A percentile compares a stretch with the other conserved stretches of the same genome.
phyloP scores from a whole-genome alignment of 2,888 invertebrate genomes.

The Mythimna impura region DNA sequence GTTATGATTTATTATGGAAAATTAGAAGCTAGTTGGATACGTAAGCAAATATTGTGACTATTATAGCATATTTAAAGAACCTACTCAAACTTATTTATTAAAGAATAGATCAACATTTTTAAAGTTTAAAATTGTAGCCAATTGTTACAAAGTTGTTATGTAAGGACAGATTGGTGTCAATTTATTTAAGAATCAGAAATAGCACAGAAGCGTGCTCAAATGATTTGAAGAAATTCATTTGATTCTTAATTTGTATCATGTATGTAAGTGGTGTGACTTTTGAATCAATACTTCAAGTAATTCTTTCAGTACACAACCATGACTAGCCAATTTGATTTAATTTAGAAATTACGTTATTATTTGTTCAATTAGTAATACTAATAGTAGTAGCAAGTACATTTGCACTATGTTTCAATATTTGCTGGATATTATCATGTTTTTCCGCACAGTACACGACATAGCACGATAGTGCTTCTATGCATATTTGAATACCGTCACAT shows the following conservation, averaged over 20 bases:
- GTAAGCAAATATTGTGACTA: not conserved
- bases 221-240: not conserved
- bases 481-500: slow-evolving; percentile 44
- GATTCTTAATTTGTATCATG: not conserved
- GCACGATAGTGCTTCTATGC: slow-evolving; percentile 5
- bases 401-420: slow-evolving; percentile 36
- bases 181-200: not conserved
- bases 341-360: slow-evolving; percentile 48
- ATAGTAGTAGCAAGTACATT: slow-evolving; percentile 28
- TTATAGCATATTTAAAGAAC: not conserved
- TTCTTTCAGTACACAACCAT: not conserved
- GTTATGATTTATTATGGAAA: slow-evolving; percentile 4
- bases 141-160: too few species aligned
- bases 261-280: not conserved
- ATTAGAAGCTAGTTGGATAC: too few species aligned
- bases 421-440: slow-evolving; percentile 44
- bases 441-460: slow-evolving; percentile 24
- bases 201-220: not conserved
- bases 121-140: too few species aligned
- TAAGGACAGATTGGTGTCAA: not conserved
- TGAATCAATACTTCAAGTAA: not conserved
- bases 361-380: slow-evolving; percentile 30
- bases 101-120: too few species aligned
- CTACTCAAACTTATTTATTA: not conserved
- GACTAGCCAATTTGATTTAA: slow-evolving; percentile 20